These are phyloP conservation scores for Oxygymnocypris stewartii DNA, from an alignment of 2,113 vertebrate species.

Conservation along the genomic window DNA sequence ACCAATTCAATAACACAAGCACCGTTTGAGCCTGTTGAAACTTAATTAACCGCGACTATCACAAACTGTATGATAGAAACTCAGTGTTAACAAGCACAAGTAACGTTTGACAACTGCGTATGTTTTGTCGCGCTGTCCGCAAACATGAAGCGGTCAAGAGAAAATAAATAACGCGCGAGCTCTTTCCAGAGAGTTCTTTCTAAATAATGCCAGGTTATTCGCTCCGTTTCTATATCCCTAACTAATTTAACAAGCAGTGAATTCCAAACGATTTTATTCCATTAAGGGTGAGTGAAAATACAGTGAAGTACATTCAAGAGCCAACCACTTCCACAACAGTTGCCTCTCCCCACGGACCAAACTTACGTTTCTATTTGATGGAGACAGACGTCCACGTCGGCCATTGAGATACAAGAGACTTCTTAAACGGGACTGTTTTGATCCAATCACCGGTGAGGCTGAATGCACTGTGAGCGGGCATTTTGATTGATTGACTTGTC, in stretches of 20 bases:
- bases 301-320: conserved; percentile 47
- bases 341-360: conserved; percentile 43
- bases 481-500: not conserved
- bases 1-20: not conserved
- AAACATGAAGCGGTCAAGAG: conserved; percentile 32
- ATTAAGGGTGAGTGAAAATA: conserved; percentile 37
- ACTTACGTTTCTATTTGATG: conserved; percentile 4
- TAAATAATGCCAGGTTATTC: not conserved
- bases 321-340: conserved; percentile 40
- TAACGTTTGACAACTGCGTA: not conserved
- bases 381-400: conserved; percentile 9
- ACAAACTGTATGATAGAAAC: not conserved
- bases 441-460: not conserved
- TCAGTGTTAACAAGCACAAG: not conserved
- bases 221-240: not conserved
- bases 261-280: conserved; percentile 17
- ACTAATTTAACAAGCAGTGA: not conserved
- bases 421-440: conserved; percentile 40
- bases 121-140: conserved; percentile 11
- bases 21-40: not conserved
- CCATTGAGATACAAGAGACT: conserved; percentile 24
- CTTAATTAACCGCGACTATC: not conserved
- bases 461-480: not conserved
- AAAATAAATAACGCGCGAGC: conserved; percentile 44
- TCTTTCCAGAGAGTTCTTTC: not conserved